Percentiles rank a stretch among this genome's conserved stretches.
These are phyloP conservation scores for Papilio aristodemus DNA, from an alignment of 1,140 invertebrate species.

Conservation along the genomic window DNA sequence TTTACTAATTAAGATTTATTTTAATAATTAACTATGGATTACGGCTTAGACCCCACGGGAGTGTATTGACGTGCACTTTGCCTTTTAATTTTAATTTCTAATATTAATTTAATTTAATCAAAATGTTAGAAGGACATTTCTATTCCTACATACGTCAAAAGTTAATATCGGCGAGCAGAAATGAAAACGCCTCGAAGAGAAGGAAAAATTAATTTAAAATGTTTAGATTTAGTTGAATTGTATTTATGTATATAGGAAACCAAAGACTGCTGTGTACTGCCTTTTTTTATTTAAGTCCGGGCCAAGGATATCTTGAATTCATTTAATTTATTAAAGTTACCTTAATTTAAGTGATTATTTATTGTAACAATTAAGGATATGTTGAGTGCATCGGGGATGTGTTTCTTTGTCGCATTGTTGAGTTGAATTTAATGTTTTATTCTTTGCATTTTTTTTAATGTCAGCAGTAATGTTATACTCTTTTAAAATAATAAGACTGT, in stretches of 20 bases:
- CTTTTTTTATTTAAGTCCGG: slow-evolving; percentile 49
- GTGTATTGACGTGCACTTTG: slow-evolving; percentile 52
- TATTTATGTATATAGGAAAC: slow-evolving; percentile 69
- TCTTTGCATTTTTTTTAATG: slow-evolving; percentile 63
- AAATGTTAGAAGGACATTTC: slow-evolving; percentile 50
- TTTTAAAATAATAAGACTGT: slow-evolving; percentile 79
- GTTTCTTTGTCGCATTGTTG: slow-evolving; percentile 35
- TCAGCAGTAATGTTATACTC: slow-evolving; percentile 70
- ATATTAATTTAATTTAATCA: slow-evolving; percentile 42
- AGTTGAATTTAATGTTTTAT: slow-evolving; percentile 44
- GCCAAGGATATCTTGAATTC: slow-evolving; percentile 47
- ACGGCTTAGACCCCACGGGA: slow-evolving; percentile 62
- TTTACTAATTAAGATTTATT: slow-evolving; percentile 61
- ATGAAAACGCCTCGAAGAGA: slow-evolving; percentile 64
- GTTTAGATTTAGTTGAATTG: slow-evolving; percentile 39
- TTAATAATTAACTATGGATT: slow-evolving; percentile 52
- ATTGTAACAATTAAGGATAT: slow-evolving; percentile 62
- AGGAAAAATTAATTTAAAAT: slow-evolving; percentile 54
- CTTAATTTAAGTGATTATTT: slow-evolving; percentile 75
- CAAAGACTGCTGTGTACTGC: slow-evolving; percentile 73
- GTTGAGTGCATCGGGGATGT: slow-evolving; percentile 40
- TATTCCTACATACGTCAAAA: slow-evolving; percentile 63
- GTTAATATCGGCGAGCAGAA: slow-evolving; percentile 66
- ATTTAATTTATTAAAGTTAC: slow-evolving; percentile 76
- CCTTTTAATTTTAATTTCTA: slow-evolving; percentile 39